Evolutionary conservation across 2,888 invertebrate genomes (phyloP).

Genomic region (Agrochola lychnidis): DNA sequence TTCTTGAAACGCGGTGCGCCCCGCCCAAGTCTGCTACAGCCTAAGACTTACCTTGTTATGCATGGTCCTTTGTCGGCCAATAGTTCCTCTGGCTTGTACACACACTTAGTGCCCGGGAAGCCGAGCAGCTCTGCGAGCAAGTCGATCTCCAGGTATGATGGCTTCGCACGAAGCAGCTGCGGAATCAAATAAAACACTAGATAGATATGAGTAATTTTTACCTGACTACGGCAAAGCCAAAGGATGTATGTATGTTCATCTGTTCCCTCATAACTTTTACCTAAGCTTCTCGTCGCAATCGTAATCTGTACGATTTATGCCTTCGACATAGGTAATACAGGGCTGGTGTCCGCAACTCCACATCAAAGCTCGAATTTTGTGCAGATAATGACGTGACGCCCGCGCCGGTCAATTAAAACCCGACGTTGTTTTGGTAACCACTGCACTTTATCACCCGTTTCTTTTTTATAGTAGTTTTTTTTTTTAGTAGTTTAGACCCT

Average conservation of each 20-base stretch:
- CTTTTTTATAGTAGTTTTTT: too few relatives aligned
- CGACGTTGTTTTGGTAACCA: too few relatives aligned
- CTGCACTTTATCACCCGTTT: too few relatives aligned
- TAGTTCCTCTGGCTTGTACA: constrained; percentile 68
- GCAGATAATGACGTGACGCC: background rate
- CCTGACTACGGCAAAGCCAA: background rate
- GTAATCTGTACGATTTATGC: background rate
- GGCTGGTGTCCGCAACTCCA: background rate
- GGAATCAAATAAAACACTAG: background rate
- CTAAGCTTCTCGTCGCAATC: background rate
- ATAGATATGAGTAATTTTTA: background rate
- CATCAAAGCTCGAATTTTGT: background rate
- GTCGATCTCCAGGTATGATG: constrained; percentile 82
- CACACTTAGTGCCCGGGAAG: constrained; percentile 79
- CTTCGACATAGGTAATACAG: background rate
- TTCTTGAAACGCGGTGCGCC: background rate
- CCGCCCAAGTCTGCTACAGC: background rate
- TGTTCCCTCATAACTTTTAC: background rate
- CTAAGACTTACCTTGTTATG: constrained; percentile 71
- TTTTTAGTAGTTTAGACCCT: too few relatives aligned
- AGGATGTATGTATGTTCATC: background rate
- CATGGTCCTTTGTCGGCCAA: constrained; percentile 62
- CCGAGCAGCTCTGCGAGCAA: constrained; percentile 82
- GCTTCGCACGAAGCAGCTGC: constrained; percentile 82
- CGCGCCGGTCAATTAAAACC: too few relatives aligned